Base-by-base conservation (phyloP, 2,113 vertebrate species). In the Coturnix japonica region DNA sequence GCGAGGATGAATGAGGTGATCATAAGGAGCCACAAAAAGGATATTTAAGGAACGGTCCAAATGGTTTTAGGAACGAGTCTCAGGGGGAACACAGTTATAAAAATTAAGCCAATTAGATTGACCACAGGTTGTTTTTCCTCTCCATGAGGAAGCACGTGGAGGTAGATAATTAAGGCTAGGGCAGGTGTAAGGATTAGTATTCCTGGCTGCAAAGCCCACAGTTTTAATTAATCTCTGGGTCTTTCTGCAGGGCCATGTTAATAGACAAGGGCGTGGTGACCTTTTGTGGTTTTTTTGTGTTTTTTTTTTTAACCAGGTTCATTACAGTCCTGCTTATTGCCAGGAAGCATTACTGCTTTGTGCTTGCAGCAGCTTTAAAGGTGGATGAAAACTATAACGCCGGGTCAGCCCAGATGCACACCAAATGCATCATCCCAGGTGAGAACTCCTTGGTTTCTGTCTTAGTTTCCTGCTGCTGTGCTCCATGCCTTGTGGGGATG, bases 191-290 rank as follows among this genome's bases (percentile, higher is more conserved):
- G 85, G 87, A 93, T 96, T 83, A 93, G 91, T n/a, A 91, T 94
- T 95, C 93, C 93, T 39, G 77, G 22, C 73, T 81, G 44, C 5
- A 51, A 74, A 82, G 60, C 76, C 37, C 10, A 3, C 18, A 23
- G 63, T 53, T 89, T 80, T 97, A 95, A 97, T 95, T 91, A 96
- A 70, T 90, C 43, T 70, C 72, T 11, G 82, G 63, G 33, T 70
- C 47, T 49, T 93, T 93, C 87, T 88, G 72, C 94, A 79, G 93
- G 72, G 89, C 89, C n/a, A 2, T 0, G 0, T 19, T 89, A 33
- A 70, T 33, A 81, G 92, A 66, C 81, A 79, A 92, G 92, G 94
- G 22, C 43, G 4, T 7, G 21, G 5, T 67, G 95, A 94, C 95
- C 94, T 97, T 94, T 83, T n/a, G n/a, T n/a, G n/a, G n/a, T n/a